Base-by-base conservation (phyloP, 2,888 invertebrate genomes). In the Sminthurinus aureus region DNA sequence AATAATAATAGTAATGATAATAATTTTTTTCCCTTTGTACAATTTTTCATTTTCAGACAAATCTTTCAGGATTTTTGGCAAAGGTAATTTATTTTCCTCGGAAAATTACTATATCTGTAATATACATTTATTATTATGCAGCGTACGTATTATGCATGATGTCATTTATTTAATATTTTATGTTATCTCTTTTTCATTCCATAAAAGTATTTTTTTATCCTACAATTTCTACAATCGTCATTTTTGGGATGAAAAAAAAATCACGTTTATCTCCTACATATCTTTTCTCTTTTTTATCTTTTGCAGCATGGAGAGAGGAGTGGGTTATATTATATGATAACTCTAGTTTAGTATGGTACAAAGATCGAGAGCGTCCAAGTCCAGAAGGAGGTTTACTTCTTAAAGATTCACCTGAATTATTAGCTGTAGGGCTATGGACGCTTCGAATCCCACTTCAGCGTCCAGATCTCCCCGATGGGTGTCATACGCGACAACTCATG, bases 291-390 rank as follows among this genome's bases (percentile, higher is more conserved):
- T 38, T 38, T 38, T 6, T 38, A 6, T 38, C 82, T 24, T 84
- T 84, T 52, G 77, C 81, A 26, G 76, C 81, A 12, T 84, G 84
- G 84, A 84, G 79, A 58, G 95, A 95, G 90, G 95, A 95, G 90
- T 96, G 95, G 94, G 94, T 96, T 86, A 95, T 95, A 76, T 91
- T 96, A 1, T 95, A 95, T 90, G 95, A 95, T 89, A 96, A 96
- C 90, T 95, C 95, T 78, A 78, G 95, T n/a, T 92, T 96, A 91
- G 94, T 95, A n/a, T 95, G 95, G 94, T 96, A 94, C 90, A 95
- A 95, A 90, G 94, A 92, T 89, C 92, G 92, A 87, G 92, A 91
- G 3, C 91, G 90, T 88, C 89, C 89, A 85, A 91, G 90, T 89
- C 92, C 90, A 87, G 92, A 90, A 90, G 92, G 90, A 86, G 90